Evolutionary conservation across 2,888 invertebrate genomes (phyloP), one percentile per base, ranked within the genome.

Genomic region (Pharmacophagus antenor): DNA sequence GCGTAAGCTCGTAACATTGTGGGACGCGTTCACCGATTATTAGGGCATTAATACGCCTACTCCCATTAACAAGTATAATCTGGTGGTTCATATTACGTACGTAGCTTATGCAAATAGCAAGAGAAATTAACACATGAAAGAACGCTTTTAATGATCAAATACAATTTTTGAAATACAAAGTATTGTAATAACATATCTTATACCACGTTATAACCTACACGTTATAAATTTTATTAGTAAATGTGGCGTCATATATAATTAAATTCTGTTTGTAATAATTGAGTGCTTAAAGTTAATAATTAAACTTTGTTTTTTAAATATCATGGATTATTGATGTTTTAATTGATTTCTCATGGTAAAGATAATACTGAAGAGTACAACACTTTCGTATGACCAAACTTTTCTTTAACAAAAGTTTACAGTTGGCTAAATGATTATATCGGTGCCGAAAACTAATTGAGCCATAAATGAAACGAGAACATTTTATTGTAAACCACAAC

Each of bases 11-110:
- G 48, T 54, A 46, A 60, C 50, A 60, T 56, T 63, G 58, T 63
- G 61, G 58, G 53, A 52, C 61, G 49, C 52, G 51, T 62, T 62
- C 53, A 52, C 56, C 58, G 41, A 58, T 63, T 59, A 62, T 62
- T 56, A 61, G 64, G 60, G 64, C 60, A 62, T 63, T 65, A 58
- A 58, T 55, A 55, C 62, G 58, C 64, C 68, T 63, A 51, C 23
- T 50, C 10, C 12, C 22, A 48, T 42, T 51, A 57, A 44, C 22
- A 51, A 48, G 2, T 48, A 31, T 31, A 3, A 31, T 15, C 12
- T 31, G 8, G 15, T 31, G 46, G 22, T 22, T 2, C 21, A 47
- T 47, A 21, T 31, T 2, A 31, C 31, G 23, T 25, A 7, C 7
- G 23, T 25, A 5, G 23, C 23, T 25, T 5, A n/a, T n/a, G n/a